Evolutionary conservation across 2,113 vertebrate species (phyloP), one percentile per base, ranked within the genome.

Genomic region (Phalacrocorax carbo): DNA sequence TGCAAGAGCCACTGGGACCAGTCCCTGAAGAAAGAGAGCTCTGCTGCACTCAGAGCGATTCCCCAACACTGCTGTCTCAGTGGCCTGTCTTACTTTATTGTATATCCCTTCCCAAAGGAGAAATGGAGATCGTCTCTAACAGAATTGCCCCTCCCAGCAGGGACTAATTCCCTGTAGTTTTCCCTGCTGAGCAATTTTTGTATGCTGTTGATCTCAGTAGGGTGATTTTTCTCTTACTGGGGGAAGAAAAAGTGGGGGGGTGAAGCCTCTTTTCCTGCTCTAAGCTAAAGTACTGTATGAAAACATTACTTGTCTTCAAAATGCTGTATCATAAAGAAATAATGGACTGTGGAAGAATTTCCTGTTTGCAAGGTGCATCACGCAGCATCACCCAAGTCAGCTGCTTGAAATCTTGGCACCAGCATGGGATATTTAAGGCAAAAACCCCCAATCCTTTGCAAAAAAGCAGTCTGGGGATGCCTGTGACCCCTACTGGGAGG

Each of bases 1-100:
- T 29, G 21, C 2, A 7, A 21, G 57, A 32, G 52, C 18, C 1
- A 1, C 57, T 71, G 58, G 15, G 60, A 55, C 17, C 0, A 1
- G 32, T 72, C 32, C 14, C 64, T 72, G 70, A 60, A 38, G 48
- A n/a, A 60, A 22, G 11, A 48, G 20, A 55, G 13, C 22, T 65
- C 12, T n/a, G 77, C n/a, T 38, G 30, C 18, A 10, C 12, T 27
- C 64, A 49, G 34, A 34, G 27, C 1, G 1, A 66, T 60, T 44
- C 29, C 26, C 17, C 69, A 77, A 7, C 7, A 8, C 46, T 32
- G 58, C 48, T 4, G 1, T 27, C 58, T 61, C 4, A 1, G 40
- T 30, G 57, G 19, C 46, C 85, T 61, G 13, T 49, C 22, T 69
- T 15, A 11, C 15, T 34, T 68, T 30, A 36, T 30, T 3, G 1